Evolutionary conservation across 2,797 vertebrate species (phyloP), one percentile per base, ranked within the genome.

Genomic region (Discoglossus pictus): DNA sequence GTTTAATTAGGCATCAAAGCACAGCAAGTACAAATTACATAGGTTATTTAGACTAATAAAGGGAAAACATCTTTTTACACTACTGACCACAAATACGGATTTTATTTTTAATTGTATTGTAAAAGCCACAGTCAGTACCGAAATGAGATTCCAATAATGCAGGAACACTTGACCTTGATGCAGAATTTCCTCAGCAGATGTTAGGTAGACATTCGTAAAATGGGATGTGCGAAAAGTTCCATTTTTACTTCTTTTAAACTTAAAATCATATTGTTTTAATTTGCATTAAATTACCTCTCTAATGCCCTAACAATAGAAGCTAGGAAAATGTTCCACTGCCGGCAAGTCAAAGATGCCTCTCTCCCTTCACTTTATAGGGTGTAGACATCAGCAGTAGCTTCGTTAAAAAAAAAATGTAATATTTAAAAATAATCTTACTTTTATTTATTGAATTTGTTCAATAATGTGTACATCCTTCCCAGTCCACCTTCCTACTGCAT

Each of bases 21-120:
- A 68, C 65, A 68, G 65, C 56, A 53, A 60, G 36, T 53, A 68
- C 65, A 68, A 61, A 68, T 68, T 38, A 68, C 65, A 44, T 31
- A 40, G 53, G 17, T 34, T 46, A 18, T 38, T 15, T 31, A 53
- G 65, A 44, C 25, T 44, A 68, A 61, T 51, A 10, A n/a, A 36
- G 47, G 56, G 46, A 60, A 44, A 65, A 53, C 46, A 61, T 9
- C 20, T 59, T 47, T 42, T 21, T 31, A 68, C 65, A 43, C 39
- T 60, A 60, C 38, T 43, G 46, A 43, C 31, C 58, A 69, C 50
- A 46, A 62, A 62, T 61, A 70, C 59, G 31, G 42, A 38, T 36
- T 62, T 53, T 17, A 43, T 63, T 68, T 42, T 44, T 31, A n/a
- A 23, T 13, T 25, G 46, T 6, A 27, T 48, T 39, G 12, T 62